These are phyloP conservation scores for Drosophila asahinai DNA, from an alignment of 1,140 invertebrate genomes.

Conservation along the genomic window DNA sequence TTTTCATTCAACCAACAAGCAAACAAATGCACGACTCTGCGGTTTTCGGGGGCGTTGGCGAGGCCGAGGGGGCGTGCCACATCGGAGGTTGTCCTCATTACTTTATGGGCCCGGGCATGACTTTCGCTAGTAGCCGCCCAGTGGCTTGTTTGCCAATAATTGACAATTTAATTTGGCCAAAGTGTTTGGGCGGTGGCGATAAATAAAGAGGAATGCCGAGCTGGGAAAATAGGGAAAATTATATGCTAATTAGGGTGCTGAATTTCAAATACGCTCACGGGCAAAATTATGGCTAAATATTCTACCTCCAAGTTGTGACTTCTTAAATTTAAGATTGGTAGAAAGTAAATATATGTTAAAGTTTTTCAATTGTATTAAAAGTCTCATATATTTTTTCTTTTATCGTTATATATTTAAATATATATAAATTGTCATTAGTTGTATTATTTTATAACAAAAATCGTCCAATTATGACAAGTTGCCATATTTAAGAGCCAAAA, in stretches of 20 bases:
- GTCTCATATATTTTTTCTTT: no score
- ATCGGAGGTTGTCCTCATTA: slow-evolving; percentile 27
- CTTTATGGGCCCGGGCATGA: slow-evolving; percentile 57
- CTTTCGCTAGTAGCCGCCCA: slow-evolving; percentile 62
- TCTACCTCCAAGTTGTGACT: no score
- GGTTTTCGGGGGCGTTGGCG: slow-evolving; percentile 34
- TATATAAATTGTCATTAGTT: not conserved
- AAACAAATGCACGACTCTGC: slow-evolving; percentile 58
- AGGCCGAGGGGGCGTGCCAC: slow-evolving; percentile 6
- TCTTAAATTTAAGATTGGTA: no score
- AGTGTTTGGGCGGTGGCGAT: slow-evolving; percentile 42
- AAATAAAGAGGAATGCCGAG: slow-evolving; percentile 14
- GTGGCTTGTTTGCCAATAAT: slow-evolving; percentile 72
- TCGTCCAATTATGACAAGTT: not conserved
- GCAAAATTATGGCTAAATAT: no score
- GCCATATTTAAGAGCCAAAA: not conserved
- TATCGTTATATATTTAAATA: not conserved
- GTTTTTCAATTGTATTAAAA: no score
- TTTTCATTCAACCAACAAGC: slow-evolving; percentile 49
- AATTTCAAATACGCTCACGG: slow-evolving; percentile 41
- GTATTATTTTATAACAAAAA: not conserved
- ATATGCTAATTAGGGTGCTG: slow-evolving; percentile 27
- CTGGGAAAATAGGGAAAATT: slow-evolving; percentile 8
- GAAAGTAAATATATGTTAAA: not conserved
- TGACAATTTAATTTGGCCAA: slow-evolving; percentile 80